phyloP scores from a whole-genome alignment of 2,888 invertebrate species.

The Pseudococcus viburni region DNA sequence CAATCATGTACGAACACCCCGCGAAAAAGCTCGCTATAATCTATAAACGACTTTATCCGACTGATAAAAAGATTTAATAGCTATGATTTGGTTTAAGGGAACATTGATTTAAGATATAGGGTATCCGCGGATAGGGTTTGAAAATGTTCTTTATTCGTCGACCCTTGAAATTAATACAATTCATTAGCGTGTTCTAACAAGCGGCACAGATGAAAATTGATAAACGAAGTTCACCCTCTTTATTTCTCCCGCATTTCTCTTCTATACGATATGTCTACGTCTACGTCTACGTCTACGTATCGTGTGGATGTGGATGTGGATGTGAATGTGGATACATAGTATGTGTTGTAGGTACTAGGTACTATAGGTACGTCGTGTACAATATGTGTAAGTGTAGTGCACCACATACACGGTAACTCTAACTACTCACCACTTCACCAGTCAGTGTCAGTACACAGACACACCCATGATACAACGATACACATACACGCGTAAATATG shows the following conservation, averaged over 20 bases:
- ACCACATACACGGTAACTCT: no score
- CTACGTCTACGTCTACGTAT: no score
- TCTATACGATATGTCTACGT: neutral
- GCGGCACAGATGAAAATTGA: constrained; percentile 66
- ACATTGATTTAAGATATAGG: constrained; percentile 47
- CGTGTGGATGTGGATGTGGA: no score
- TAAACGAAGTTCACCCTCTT: constrained; percentile 63
- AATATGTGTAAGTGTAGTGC: no score
- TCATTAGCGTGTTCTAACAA: constrained; percentile 66
- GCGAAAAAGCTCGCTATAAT: constrained; percentile 27
- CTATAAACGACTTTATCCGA: constrained; percentile 41
- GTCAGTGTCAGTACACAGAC: no score
- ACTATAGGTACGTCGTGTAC: no score
- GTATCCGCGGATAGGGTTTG: constrained; percentile 37
- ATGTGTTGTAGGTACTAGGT: no score
- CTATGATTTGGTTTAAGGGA: constrained; percentile 46
- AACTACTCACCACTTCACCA: no score
- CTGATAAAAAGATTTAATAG: constrained; percentile 53
- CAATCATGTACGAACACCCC: neutral
- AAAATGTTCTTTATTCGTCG: constrained; percentile 59
- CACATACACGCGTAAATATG: no score
- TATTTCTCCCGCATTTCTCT: constrained; percentile 18
- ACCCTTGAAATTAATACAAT: constrained; percentile 66
- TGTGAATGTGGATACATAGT: no score
- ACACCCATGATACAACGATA: no score